These are phyloP conservation scores for Mizuhopecten yessoensis DNA, from an alignment of 1,140 invertebrate genomes.

Conservation along the genomic window DNA sequence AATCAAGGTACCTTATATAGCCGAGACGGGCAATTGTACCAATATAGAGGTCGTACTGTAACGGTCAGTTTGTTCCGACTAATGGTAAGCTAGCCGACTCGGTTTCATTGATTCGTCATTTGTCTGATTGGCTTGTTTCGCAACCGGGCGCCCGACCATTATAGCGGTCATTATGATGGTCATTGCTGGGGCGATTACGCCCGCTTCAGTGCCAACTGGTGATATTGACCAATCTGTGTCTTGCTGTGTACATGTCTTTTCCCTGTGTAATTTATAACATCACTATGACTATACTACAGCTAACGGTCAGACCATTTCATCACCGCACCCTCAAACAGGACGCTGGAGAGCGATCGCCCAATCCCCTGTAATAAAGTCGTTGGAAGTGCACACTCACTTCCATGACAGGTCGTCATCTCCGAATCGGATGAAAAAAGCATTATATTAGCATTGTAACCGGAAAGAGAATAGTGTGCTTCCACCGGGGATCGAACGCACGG, in stretches of 20 bases:
- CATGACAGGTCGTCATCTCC: no score
- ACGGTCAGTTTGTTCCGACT: neutral
- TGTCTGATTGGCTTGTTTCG: slow-evolving; percentile 24
- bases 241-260: neutral
- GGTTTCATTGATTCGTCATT: neutral
- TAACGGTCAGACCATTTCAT: neutral
- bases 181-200: neutral
- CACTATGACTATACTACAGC: neutral
- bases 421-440: no score
- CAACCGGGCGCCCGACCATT: neutral
- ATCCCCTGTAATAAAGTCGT: no score
- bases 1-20: neutral
- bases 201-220: neutral
- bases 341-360: no score
- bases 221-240: neutral
- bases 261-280: neutral
- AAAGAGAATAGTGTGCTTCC: no score
- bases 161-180: neutral
- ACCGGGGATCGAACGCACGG: no score
- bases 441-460: no score
- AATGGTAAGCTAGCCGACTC: neutral
- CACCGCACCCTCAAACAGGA: neutral
- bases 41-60: neutral
- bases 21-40: neutral
- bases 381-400: no score